These are phyloP conservation scores for Caenorhabditis briggsae DNA, from an alignment of 1,140 invertebrate genomes.

Conservation along the genomic window DNA sequence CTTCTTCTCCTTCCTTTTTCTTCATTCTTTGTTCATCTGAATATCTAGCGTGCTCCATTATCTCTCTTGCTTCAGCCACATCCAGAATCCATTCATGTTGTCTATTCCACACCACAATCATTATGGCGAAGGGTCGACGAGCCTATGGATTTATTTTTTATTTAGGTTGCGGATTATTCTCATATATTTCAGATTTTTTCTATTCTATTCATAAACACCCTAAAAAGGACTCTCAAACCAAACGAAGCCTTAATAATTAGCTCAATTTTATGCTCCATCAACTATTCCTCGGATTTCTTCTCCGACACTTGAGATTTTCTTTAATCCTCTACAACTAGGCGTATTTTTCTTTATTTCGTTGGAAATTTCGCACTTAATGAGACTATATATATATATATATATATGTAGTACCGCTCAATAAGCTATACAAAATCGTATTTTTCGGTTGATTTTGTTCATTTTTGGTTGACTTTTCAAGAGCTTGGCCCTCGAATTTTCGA, in stretches of 20 bases:
- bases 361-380: background rate
- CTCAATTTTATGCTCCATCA: conserved; percentile 47
- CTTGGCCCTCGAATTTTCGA: too few species aligned
- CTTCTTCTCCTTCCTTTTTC: too few species aligned
- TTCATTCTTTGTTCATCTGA: conserved; percentile 28
- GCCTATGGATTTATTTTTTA: background rate
- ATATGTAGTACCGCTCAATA: too few species aligned
- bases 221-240: background rate
- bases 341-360: background rate
- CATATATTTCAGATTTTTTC: too few species aligned
- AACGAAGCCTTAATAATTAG: conserved; percentile 47
- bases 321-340: background rate
- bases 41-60: conserved; percentile 43
- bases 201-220: background rate
- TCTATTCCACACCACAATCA: conserved; percentile 41
- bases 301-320: conserved; percentile 15
- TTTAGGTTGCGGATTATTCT: background rate
- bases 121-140: conserved; percentile 3
- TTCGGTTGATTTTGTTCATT: too few species aligned
- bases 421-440: too few species aligned
- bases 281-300: conserved; percentile 26
- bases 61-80: conserved; percentile 9
- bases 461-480: too few species aligned
- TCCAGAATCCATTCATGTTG: conserved; percentile 39
- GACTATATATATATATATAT: too few species aligned